Base-by-base conservation (phyloP, 2,797 vertebrate genomes). In the Sebastes vulpes region DNA sequence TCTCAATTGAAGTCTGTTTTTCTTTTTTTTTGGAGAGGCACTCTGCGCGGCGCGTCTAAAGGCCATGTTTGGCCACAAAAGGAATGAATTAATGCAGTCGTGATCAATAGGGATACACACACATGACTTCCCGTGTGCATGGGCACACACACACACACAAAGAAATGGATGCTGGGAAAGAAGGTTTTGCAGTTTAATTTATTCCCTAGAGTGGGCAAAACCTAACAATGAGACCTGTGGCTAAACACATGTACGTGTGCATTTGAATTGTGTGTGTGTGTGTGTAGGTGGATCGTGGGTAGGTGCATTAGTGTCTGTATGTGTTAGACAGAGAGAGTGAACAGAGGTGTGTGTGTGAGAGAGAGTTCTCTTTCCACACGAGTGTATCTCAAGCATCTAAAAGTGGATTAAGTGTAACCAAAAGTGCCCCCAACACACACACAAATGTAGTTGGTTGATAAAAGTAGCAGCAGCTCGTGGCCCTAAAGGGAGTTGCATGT, bases 31-130 rank as follows among this genome's bases (percentile, higher is more conserved):
- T 85, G 71, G 80, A 91, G 86, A 89, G 84, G 81, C 78, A 75
- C 88, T 90, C 65, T 58, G 63, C 3, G 26, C 56, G 16, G 81
- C 50, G 65, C 58, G 72, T 90, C 82, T 80, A 89, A 92, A 87
- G 86, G 83, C 87, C 79, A 81, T 60, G 59, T 74, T 72, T 54
- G 58, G 72, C 73, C 74, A 89, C 82, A 89, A 90, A 91, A 90
- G 84, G 29, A 84, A 76, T 84, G n/a, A 90, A 85, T 91, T 85
- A 89, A 91, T 89, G 81, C 75, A 75, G 81, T 89, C 52, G 67
- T 86, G 89, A 93, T 94, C 89, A 89, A 73, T 78, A 72, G 65
- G 74, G 58, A 67, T 4, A 42, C 68, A 66, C 66, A 68, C 38
- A 32, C 75, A 85, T 28, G 23, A 59, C 74, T 67, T 61, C 11